A percentile compares a stretch with the other conserved stretches of the same genome.
phyloP scores from a whole-genome alignment of 2,113 vertebrate genomes.

The Ophthalmotilapia sp. region DNA sequence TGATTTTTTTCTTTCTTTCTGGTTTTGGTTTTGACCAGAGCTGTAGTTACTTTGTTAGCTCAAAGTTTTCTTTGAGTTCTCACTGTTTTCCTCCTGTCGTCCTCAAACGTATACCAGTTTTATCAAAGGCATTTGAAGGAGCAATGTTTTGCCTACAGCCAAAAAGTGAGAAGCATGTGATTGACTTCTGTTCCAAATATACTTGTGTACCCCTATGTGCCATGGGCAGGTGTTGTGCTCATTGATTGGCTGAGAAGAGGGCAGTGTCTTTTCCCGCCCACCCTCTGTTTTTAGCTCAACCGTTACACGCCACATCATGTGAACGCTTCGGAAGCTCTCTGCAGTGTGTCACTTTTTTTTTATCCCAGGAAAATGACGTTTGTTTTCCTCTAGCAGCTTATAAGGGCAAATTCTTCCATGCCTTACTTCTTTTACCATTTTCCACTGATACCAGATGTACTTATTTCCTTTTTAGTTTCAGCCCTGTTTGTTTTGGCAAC shows the following conservation, averaged over 20 bases:
- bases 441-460: not conserved
- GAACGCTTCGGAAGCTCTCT: not conserved
- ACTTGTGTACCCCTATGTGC: not conserved
- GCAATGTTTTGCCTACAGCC: not conserved
- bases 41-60: not conserved
- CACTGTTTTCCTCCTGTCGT: not conserved
- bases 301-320: not conserved
- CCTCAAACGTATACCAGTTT: not conserved
- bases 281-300: conserved; percentile 31
- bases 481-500: not conserved
- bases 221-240: not conserved
- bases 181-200: conserved; percentile 8
- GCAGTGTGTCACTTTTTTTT: not conserved
- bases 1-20: not conserved
- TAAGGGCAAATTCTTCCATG: not conserved
- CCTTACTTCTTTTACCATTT: not conserved
- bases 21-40: not conserved
- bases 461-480: not conserved
- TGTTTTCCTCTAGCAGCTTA: not conserved
- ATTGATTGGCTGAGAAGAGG: conserved; percentile 59
- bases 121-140: not conserved
- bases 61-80: not conserved
- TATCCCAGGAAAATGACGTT: not conserved
- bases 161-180: conserved; percentile 19
- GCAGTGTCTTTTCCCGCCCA: conserved; percentile 32